Evolutionary conservation across 1,140 invertebrate genomes (phyloP).

Genomic region (Trachymyrmex septentrionalis): DNA sequence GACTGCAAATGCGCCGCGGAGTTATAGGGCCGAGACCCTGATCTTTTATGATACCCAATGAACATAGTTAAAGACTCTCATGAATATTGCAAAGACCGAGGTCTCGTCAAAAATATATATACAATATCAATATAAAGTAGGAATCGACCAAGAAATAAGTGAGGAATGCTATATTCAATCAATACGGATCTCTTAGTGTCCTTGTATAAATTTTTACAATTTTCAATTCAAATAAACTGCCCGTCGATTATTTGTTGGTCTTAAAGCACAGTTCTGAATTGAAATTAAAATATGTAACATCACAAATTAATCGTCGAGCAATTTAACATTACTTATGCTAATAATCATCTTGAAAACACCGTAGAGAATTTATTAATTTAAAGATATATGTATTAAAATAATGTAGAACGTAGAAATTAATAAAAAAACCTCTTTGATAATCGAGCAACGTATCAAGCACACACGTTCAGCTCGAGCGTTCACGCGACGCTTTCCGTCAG

Average conservation of each 20-base stretch:
- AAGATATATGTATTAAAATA: neutral
- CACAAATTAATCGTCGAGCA: no score
- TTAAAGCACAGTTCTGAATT: no score
- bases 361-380: neutral
- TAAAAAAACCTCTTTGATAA: neutral
- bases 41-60: neutral
- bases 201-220: no score
- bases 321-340: no score
- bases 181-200: no score
- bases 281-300: no score
- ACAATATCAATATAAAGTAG: neutral
- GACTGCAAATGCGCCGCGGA: neutral
- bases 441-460: neutral
- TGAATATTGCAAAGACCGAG: neutral
- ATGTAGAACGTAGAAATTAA: neutral
- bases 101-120: neutral
- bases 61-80: neutral
- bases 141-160: neutral
- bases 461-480: neutral
- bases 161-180: no score
- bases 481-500: neutral
- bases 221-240: no score
- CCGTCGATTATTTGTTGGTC: no score
- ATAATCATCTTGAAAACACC: no score
- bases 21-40: neutral